phyloP scores from a whole-genome alignment of 2,888 invertebrate genomes.

The Himalopsyche kuldschensis region DNA sequence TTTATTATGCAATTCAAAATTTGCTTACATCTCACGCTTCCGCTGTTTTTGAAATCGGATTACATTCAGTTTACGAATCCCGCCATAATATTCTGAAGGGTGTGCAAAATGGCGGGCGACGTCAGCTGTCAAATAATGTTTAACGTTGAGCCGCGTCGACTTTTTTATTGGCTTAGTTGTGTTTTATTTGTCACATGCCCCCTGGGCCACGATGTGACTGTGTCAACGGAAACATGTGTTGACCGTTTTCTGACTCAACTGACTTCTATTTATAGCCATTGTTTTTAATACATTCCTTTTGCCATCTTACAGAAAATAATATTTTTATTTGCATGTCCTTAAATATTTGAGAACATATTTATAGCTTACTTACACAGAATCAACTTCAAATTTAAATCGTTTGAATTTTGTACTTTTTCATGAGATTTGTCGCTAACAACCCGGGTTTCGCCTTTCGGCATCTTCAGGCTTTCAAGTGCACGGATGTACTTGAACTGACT shows the following conservation, averaged over 20 bases:
- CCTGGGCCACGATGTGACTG: slow-evolving; percentile 10
- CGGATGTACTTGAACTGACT: no score
- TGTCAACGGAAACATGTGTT: slow-evolving; percentile 24
- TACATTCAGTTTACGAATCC: background rate
- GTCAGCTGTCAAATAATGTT: slow-evolving; percentile 32
- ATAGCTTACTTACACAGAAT: no score
- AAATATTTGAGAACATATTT: no score
- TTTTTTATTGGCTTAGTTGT: slow-evolving; percentile 24
- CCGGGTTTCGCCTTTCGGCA: no score
- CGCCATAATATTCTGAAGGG: background rate
- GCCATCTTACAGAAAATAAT: background rate
- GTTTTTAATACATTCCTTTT: background rate
- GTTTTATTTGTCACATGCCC: slow-evolving; percentile 20
- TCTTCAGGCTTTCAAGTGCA: no score
- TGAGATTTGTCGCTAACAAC: no score
- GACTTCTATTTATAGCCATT: background rate
- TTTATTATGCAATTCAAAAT: background rate
- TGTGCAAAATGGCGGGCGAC: slow-evolving; percentile 13
- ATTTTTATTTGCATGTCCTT: no score
- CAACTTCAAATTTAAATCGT: no score
- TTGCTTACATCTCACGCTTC: background rate
- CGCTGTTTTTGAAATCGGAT: background rate
- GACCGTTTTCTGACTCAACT: slow-evolving; percentile 3
- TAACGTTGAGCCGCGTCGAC: slow-evolving; percentile 15
- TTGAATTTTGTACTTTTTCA: no score